Evolutionary conservation across 2,113 vertebrate genomes (phyloP).

Genomic region (Australoheros scitulus): DNA sequence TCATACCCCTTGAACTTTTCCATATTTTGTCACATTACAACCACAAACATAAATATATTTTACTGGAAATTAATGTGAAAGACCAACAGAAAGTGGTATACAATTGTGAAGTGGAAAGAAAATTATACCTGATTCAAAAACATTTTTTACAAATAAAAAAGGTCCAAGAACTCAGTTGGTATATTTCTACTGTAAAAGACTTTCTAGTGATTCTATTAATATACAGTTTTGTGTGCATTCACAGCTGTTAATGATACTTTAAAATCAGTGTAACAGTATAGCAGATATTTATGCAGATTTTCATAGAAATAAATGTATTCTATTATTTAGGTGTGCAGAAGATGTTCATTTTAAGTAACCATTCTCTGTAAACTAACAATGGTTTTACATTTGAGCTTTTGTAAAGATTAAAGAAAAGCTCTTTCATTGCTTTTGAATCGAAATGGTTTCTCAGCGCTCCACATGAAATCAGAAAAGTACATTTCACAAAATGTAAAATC

Average conservation of each 20-base stretch:
- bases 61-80: too few species aligned
- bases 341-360: background rate
- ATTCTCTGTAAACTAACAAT: background rate
- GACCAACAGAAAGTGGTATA: too few species aligned
- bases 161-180: background rate
- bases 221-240: background rate
- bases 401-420: background rate
- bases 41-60: too few species aligned
- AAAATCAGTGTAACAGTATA: too few species aligned
- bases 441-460: background rate
- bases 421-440: background rate
- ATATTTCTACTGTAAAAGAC: background rate
- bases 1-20: too few species aligned
- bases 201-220: background rate
- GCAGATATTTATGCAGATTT: background rate
- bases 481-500: too few species aligned
- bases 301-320: background rate
- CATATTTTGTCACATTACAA: too few species aligned
- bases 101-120: too few species aligned
- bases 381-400: background rate
- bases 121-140: too few species aligned
- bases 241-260: background rate
- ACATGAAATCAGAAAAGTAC: background rate
- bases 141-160: too few species aligned
- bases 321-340: too few species aligned